Evolutionary conservation across 2,888 invertebrate species (phyloP).

Genomic region (Eristalis arbustorum): DNA sequence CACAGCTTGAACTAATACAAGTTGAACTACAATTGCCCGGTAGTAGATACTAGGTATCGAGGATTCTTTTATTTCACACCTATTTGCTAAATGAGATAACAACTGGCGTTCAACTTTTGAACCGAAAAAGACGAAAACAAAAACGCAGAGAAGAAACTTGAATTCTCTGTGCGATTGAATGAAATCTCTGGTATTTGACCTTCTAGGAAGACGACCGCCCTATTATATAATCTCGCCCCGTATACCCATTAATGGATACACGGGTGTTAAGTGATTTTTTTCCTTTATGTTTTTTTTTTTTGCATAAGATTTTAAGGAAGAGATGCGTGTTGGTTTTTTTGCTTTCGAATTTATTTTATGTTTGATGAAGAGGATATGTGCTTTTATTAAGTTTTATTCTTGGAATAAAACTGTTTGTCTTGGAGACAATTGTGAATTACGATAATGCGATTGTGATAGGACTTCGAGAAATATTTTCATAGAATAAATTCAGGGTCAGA

Average conservation of each 20-base stretch:
- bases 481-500: no score
- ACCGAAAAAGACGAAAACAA: background rate
- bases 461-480: no score
- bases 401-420: background rate
- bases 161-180: slow-evolving; percentile 19
- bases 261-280: background rate
- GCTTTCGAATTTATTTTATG: background rate
- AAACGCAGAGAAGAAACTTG: slow-evolving; percentile 7
- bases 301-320: background rate
- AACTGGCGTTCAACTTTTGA: slow-evolving; percentile 28
- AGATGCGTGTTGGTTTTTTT: background rate
- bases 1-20: background rate
- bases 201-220: slow-evolving; percentile 22
- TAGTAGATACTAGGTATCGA: background rate
- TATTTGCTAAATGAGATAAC: slow-evolving; percentile 28
- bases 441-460: no score
- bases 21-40: background rate
- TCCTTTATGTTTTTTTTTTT: background rate
- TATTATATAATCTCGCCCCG: slow-evolving; percentile 21
- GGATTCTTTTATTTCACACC: slow-evolving; percentile 22
- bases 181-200: slow-evolving; percentile 36
- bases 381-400: background rate
- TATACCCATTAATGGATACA: background rate
- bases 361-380: background rate
- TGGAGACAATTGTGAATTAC: background rate